Base-by-base conservation (phyloP, 2,888 invertebrate genomes). In the Andricus quercusramuli region DNA sequence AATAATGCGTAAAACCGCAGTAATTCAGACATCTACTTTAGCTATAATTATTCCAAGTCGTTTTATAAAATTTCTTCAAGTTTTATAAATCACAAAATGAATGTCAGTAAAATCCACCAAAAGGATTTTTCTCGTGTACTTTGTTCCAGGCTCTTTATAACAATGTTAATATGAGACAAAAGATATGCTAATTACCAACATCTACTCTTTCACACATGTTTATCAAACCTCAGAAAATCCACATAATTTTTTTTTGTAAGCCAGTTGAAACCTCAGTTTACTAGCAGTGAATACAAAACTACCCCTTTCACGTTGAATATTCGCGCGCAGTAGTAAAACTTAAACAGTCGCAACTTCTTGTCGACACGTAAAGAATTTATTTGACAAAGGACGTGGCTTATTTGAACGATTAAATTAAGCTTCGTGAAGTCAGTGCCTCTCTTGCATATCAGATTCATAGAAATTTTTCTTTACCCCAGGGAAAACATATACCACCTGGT, bases 361-460 rank as follows among this genome's bases (percentile, higher is more conserved):
- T 41, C 29, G 47, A 70, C 29, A 47, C n/a, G 17, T 17, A 47
- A 51, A 70, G 9, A 32, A 74, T 74, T 56, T 51, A 74, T 56
- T 20, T 51, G 32, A 29, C 51, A 29, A 3, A 51, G n/a, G 5
- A 25, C 56, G 51, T 32, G 32, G 70, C 56, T 74, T 74, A 29
- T 56, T 74, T 74, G 29, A 74, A 74, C 51, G 51, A 74, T 74
- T 29, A 74, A 74, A 74, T 74, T 74, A 74, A n/a, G 51, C 47
- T 17, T 5, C 47, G 44, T 25, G 47, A 74, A 29, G 70, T 74
- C 32, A 51, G 51, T 32, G 51, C 9, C 9, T 29, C 47, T 51
- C 20, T 51, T 17, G 47, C 29, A 20, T 74, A 74, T 74, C 70
- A 74, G 70, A 32, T 47, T 47, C 51, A 74, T 56, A 47, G 47